Evolutionary conservation across 1,140 invertebrate genomes (phyloP).

Genomic region (Drosophila ironensis): DNA sequence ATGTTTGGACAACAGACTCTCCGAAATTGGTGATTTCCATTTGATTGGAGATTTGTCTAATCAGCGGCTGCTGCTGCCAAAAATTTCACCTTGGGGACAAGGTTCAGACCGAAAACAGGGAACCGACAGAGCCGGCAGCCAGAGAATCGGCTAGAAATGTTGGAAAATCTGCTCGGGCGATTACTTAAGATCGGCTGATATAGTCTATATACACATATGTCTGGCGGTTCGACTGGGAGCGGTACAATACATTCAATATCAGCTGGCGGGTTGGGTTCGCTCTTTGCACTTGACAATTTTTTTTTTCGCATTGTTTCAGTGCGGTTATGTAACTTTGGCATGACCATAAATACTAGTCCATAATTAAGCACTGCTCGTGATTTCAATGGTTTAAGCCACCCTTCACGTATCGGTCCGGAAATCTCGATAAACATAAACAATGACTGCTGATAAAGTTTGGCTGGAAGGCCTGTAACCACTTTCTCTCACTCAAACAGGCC

Average conservation of each 20-base stretch:
- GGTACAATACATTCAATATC: slow-evolving; percentile 7
- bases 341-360: slow-evolving; percentile 29
- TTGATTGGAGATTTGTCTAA: slow-evolving; percentile 36
- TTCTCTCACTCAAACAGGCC: slow-evolving; percentile 14
- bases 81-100: slow-evolving; percentile 59
- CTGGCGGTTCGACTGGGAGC: slow-evolving; percentile 22
- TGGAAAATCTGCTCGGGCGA: slow-evolving; percentile 29
- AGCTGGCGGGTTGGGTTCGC: slow-evolving; percentile 27
- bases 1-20: no score
- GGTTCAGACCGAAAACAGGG: slow-evolving; percentile 56
- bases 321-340: slow-evolving; percentile 60
- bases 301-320: slow-evolving; percentile 27
- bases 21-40: slow-evolving; percentile 8
- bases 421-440: slow-evolving; percentile 69
- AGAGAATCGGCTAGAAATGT: slow-evolving; percentile 18
- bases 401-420: slow-evolving; percentile 15
- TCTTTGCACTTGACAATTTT: slow-evolving; percentile 49
- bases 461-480: slow-evolving; percentile 29
- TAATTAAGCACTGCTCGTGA: slow-evolving; percentile 13
- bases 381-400: background rate
- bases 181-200: slow-evolving; percentile 62
- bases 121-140: slow-evolving; percentile 18
- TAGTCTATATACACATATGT: slow-evolving; percentile 3
- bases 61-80: slow-evolving; percentile 28
- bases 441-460: slow-evolving; percentile 51